Evolutionary conservation across 1,140 invertebrate species (phyloP).

Genomic region (Drosophila takahashii): DNA sequence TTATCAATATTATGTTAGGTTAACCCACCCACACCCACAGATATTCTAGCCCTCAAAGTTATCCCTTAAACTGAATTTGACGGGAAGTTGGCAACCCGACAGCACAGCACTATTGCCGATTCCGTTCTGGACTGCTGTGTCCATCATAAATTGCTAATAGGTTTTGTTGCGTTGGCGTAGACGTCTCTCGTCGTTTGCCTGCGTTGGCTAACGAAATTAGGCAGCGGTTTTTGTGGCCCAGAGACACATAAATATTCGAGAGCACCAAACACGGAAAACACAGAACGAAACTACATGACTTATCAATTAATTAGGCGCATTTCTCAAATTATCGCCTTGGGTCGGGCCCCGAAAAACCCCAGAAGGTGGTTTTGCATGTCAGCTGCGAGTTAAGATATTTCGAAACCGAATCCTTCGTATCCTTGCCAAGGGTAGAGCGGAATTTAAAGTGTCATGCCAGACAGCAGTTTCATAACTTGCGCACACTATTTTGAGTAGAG

Average conservation of each 20-base stretch:
- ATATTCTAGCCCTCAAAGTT: neutral
- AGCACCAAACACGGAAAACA: neutral
- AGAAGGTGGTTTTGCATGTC: constrained; percentile 61
- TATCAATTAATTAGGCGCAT: constrained; percentile 77
- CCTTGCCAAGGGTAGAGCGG: constrained; percentile 7
- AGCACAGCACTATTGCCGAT: constrained; percentile 24
- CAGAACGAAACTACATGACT: constrained; percentile 58
- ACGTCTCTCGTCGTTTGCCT: constrained; percentile 51
- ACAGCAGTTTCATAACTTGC: constrained; percentile 61
- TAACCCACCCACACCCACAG: no score
- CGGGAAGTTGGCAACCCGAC: neutral
- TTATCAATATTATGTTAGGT: no score
- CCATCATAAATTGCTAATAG: constrained; percentile 75
- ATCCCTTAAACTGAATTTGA: neutral
- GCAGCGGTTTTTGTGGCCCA: constrained; percentile 50
- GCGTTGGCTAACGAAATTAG: constrained; percentile 64
- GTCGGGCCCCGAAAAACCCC: constrained; percentile 9
- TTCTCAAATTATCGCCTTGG: constrained; percentile 76
- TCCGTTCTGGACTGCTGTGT: constrained; percentile 10
- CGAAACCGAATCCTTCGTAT: neutral
- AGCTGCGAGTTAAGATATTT: constrained; percentile 51
- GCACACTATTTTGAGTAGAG: neutral
- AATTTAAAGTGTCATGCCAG: constrained; percentile 60
- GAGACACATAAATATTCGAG: constrained; percentile 66
- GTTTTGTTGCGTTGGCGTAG: constrained; percentile 57